Evolutionary conservation across 2,797 vertebrate species (phyloP).

Genomic region (Hyperoplus lanceolatus): DNA sequence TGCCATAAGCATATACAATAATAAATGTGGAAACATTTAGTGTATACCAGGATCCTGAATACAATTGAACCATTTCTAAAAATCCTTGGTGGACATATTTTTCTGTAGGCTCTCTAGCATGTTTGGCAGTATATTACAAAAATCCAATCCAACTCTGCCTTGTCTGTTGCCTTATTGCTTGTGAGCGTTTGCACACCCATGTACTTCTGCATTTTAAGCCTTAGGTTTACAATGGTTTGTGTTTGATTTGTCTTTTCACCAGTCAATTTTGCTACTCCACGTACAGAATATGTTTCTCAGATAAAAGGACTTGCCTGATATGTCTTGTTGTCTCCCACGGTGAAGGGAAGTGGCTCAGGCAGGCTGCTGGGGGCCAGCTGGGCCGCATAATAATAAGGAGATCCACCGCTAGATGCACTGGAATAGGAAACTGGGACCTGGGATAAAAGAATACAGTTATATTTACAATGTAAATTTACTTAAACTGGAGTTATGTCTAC

Average conservation of each 20-base stretch:
- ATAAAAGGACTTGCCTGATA: constrained; percentile 85
- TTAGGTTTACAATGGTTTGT: neutral
- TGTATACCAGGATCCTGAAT: neutral
- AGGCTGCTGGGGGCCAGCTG: constrained; percentile 94
- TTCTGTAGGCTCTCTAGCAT: neutral
- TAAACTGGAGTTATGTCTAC: neutral
- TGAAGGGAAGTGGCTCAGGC: constrained; percentile 94
- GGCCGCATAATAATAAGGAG: constrained; percentile 96
- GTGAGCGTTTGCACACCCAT: neutral
- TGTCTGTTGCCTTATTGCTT: neutral
- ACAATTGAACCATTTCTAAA: neutral
- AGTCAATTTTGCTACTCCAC: constrained; percentile 4
- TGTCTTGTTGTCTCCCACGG: constrained; percentile 97
- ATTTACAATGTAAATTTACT: neutral
- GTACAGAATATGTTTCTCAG: constrained; percentile 8
- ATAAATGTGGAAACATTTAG: neutral
- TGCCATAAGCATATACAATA: neutral
- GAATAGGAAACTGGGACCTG: constrained; percentile 93
- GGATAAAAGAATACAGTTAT: constrained; percentile 24
- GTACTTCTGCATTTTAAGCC: neutral
- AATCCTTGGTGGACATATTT: neutral
- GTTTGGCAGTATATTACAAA: neutral
- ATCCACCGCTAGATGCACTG: constrained; percentile 88
- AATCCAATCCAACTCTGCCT: neutral
- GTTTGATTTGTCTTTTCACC: constrained; percentile 27